These are phyloP conservation scores for Bombus haemorrhoidalis DNA, from an alignment of 1,140 invertebrate species.

Conservation along the genomic window DNA sequence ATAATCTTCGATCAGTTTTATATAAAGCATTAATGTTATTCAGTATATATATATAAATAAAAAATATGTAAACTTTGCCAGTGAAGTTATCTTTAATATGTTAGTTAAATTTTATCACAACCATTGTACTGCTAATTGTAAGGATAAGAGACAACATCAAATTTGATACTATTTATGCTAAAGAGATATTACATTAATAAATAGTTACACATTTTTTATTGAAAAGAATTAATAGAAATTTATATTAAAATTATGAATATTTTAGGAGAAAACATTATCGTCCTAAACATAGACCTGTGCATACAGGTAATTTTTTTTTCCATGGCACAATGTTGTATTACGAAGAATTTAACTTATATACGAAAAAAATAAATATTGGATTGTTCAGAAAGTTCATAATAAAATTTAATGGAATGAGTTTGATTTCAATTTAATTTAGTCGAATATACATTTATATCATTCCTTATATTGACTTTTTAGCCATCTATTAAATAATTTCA, in stretches of 20 bases:
- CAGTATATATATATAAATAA: conserved; percentile 25
- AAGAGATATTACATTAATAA: conserved; percentile 20
- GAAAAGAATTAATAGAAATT: conserved; percentile 1
- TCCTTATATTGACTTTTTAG: background rate
- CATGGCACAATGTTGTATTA: conserved; percentile 30
- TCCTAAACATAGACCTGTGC: conserved; percentile 19
- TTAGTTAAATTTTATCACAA: conserved; percentile 32
- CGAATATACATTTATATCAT: background rate
- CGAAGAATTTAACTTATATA: conserved; percentile 4
- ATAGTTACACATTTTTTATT: conserved; percentile 18
- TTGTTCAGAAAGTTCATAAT: background rate
- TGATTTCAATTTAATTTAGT: background rate
- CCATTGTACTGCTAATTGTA: conserved; percentile 19
- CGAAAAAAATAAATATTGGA: conserved; percentile 12
- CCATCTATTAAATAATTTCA: background rate
- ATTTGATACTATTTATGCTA: background rate
- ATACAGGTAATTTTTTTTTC: conserved; percentile 17
- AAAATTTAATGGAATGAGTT: background rate
- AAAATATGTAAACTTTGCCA: conserved; percentile 35
- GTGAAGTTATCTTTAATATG: background rate
- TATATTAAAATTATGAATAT: conserved; percentile 2
- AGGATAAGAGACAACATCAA: conserved; percentile 6
- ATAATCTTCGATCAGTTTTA: conserved; percentile 25
- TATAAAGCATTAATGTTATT: conserved; percentile 17
- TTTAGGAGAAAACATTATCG: background rate